Evolutionary conservation across 2,113 vertebrate genomes (phyloP).

Genomic region (Scalopus aquaticus): DNA sequence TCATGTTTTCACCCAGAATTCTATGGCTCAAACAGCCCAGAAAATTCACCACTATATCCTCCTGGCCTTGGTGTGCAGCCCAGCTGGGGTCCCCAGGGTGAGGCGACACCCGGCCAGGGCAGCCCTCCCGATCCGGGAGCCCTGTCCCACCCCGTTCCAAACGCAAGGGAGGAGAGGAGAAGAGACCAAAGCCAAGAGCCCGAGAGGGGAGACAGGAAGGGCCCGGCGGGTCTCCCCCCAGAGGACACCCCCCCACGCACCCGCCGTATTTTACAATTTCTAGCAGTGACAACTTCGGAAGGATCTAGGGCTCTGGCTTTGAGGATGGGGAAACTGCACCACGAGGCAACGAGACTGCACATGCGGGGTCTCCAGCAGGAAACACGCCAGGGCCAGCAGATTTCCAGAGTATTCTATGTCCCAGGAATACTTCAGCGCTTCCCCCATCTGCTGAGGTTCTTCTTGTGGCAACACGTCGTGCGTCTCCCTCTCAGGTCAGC

Average conservation of each 20-base stretch:
- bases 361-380: not conserved
- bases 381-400: not conserved
- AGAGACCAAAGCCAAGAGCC: no score
- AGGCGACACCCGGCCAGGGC: accelerated
- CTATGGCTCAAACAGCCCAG: not conserved
- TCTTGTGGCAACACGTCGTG: accelerated
- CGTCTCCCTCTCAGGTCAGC: not conserved
- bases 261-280: no score
- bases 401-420: not conserved
- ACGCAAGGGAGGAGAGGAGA: no score
- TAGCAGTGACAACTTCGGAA: no score
- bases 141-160: not conserved
- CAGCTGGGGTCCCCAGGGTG: no score
- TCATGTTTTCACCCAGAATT: not conserved
- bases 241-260: no score
- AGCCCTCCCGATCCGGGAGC: accelerated
- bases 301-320: not conserved
- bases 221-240: not conserved
- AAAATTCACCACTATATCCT: not conserved
- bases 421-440: not conserved
- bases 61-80: not conserved
- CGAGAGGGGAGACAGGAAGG: no score
- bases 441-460: accelerated
- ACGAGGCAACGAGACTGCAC: not conserved
- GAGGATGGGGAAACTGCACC: not conserved